Conservation (phyloP, 2,888 invertebrate genomes). For the Diogma glabrata region DNA sequence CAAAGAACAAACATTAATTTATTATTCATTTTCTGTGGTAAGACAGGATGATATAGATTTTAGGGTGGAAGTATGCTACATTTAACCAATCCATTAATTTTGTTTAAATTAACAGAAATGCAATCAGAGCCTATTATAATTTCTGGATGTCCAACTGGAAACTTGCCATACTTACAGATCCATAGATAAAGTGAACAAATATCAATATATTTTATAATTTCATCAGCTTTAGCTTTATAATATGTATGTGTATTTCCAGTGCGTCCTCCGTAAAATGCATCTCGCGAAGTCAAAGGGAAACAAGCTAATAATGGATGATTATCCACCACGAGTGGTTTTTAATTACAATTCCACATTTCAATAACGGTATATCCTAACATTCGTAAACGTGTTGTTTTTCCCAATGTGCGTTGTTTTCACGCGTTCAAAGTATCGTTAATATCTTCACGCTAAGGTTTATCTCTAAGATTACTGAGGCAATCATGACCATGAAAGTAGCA, state of each 20-base stretch:
- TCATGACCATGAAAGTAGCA: background rate
- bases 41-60: background rate
- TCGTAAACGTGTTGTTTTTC: background rate
- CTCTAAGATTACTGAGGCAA: background rate
- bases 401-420: background rate
- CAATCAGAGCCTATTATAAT: background rate
- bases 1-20: constrained; percentile 1
- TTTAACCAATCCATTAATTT: background rate
- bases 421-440: background rate
- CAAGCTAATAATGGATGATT: background rate
- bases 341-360: background rate
- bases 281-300: background rate
- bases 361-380: background rate
- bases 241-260: background rate
- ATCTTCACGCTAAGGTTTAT: background rate
- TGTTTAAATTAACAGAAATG: background rate
- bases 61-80: background rate
- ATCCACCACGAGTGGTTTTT: background rate
- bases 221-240: background rate
- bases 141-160: background rate
- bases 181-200: background rate
- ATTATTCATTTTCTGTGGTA: background rate
- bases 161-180: background rate
- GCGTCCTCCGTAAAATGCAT: too few relatives aligned
- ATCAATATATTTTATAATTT: background rate